Evolutionary conservation across 2,888 invertebrate genomes (phyloP), one percentile per base, ranked within the genome.

Genomic region (Phoronis australis): DNA sequence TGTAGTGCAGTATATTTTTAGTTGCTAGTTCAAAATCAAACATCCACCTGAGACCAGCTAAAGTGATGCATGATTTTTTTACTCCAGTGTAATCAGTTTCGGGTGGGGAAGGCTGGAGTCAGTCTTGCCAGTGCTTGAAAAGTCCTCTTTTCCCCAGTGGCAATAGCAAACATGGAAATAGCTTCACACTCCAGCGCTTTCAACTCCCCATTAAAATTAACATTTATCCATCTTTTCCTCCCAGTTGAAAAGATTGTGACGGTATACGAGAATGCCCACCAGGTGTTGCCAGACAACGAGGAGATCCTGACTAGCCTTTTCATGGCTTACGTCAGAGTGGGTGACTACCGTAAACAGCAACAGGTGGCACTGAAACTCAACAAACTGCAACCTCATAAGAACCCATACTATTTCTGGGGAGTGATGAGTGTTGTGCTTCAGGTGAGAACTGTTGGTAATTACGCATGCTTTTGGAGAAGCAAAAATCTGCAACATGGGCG

Each of bases 331-430:
- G 95, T 95, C 3, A 83, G 96, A 26, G 81, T 93, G 2, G 87
- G 87, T 1, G 89, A 96, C 78, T 92, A 87, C 71, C 88, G 89
- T 69, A 84, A 88, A 6, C 96, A 96, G 75, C 92, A 95, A 69
- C 84, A 87, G 56, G 85, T 88, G 0, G 97, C 96, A 0, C 83
- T 95, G 82, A 83, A 85, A 12, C 80, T 99, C 31, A 96, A 91
- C 79, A 95, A 93, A 80, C 80, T 90, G 48, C 87, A 87, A 66
- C 88, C 90, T 2, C 55, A 64, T 45, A 95, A 95, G 76, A 92
- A 91, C 75, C 94, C 94, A 0, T 97, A 97, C 75, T 95, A 94
- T 75, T 95, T 93, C 76, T 99, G 97, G 99, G 90, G 91, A 21
- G 88, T 97, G 9, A 95, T 96, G 90, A 95, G 95, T 73, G 85